Conservation (phyloP, 2,797 vertebrate species). For the Cossypha caffra region DNA sequence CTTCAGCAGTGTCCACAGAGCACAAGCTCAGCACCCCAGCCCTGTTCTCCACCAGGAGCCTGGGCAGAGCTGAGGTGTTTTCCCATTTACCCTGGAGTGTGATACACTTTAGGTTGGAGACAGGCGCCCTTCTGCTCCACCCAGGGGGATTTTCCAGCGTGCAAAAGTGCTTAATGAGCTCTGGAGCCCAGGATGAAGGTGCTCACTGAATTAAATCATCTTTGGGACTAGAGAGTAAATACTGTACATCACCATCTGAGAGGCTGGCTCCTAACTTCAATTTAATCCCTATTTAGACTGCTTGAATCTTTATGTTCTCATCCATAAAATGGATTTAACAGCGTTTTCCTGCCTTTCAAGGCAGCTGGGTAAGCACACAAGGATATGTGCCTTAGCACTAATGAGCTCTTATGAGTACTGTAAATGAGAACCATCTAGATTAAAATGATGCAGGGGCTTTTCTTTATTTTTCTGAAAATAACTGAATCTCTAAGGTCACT, state of each 20-base stretch:
- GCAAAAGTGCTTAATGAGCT: background rate
- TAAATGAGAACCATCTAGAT: background rate
- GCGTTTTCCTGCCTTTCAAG: constrained; percentile 11
- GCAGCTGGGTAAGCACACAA: constrained; percentile 2
- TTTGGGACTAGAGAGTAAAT: background rate
- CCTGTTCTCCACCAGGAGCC: background rate
- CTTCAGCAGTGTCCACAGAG: too few relatives aligned
- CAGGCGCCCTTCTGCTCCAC: background rate
- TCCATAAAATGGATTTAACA: constrained; percentile 38
- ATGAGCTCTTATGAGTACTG: background rate
- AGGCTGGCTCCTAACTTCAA: constrained; percentile 1
- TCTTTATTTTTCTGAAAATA: constrained; percentile 2
- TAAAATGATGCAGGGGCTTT: background rate
- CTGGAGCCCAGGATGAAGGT: background rate
- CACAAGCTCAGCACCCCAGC: background rate
- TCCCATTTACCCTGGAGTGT: background rate
- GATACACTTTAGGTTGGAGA: background rate
- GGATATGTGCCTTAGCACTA: background rate
- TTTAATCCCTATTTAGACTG: constrained; percentile 14
- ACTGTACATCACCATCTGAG: background rate
- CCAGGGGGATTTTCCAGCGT: background rate
- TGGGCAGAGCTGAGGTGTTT: background rate
- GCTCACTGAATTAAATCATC: background rate
- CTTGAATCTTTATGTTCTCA: constrained; percentile 24
- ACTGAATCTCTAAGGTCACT: background rate